Conservation (phyloP, 2,797 vertebrate genomes). For the Synaphobranchus kaupii region DNA sequence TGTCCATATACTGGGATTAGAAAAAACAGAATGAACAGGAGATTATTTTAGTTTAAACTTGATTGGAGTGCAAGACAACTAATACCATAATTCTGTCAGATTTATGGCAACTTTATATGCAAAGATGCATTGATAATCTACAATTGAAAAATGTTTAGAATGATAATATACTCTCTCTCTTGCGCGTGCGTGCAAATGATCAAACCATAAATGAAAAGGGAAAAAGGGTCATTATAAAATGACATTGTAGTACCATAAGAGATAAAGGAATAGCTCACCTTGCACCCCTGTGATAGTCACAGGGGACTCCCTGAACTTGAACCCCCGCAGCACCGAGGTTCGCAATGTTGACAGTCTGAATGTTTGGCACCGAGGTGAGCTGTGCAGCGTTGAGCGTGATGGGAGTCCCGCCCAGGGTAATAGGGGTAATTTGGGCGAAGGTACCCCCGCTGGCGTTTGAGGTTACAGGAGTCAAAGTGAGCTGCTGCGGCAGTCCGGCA, state of each 20-base stretch:
- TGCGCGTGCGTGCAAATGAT: not conserved
- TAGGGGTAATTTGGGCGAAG: conserved; percentile 87
- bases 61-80: not conserved
- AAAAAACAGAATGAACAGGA: not conserved
- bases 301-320: conserved; percentile 95
- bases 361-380: conserved; percentile 92
- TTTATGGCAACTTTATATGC: not conserved
- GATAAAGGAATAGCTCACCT: conserved; percentile 73
- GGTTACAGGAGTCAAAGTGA: conserved; percentile 90
- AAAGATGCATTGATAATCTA: not conserved
- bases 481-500: conserved; percentile 87
- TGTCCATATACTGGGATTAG: not conserved
- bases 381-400: conserved; percentile 94
- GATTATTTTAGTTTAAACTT: not conserved
- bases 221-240: not conserved
- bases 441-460: conserved; percentile 74
- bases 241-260: not conserved
- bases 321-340: conserved; percentile 90
- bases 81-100: not conserved
- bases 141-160: not conserved
- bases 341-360: conserved; percentile 97
- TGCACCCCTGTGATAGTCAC: conserved; percentile 96
- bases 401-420: conserved; percentile 89
- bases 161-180: not conserved
- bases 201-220: not conserved